phyloP scores from a whole-genome alignment of 2,888 invertebrate genomes.

The Eucriotettix oculatus region DNA sequence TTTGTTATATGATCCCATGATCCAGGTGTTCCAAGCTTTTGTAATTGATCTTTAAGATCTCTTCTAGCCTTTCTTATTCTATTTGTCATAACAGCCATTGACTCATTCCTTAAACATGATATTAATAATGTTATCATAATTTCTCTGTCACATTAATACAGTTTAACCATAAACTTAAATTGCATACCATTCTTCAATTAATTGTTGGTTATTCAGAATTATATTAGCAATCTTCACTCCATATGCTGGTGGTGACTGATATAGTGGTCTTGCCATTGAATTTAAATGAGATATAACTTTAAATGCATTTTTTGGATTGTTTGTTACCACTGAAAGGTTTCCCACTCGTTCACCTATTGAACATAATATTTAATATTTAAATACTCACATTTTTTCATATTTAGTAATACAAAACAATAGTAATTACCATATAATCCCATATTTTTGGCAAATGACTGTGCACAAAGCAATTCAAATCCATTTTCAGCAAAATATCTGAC shows the following conservation, averaged over 20 bases:
- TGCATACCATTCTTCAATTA: constrained; percentile 1
- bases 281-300: not conserved
- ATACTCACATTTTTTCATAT: too few relatives aligned
- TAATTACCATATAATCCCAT: constrained; percentile 22
- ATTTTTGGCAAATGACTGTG: constrained; percentile 3
- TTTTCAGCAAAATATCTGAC: constrained; percentile 1
- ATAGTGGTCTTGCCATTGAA: not conserved
- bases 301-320: not conserved
- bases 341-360: constrained; percentile 2
- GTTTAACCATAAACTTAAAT: too few relatives aligned
- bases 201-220: not conserved
- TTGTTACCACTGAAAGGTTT: not conserved
- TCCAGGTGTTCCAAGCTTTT: not conserved
- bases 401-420: not conserved
- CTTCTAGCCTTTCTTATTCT: not conserved
- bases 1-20: not conserved
- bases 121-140: not conserved
- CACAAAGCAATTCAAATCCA: constrained; percentile 1
- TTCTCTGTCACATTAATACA: too few relatives aligned
- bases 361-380: not conserved
- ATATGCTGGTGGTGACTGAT: not conserved
- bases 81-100: not conserved
- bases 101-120: not conserved
- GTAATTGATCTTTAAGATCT: not conserved
- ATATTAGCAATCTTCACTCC: constrained; percentile 1